Conservation (phyloP, 1,140 invertebrate species). For the Amphibalanus amphitrite region DNA sequence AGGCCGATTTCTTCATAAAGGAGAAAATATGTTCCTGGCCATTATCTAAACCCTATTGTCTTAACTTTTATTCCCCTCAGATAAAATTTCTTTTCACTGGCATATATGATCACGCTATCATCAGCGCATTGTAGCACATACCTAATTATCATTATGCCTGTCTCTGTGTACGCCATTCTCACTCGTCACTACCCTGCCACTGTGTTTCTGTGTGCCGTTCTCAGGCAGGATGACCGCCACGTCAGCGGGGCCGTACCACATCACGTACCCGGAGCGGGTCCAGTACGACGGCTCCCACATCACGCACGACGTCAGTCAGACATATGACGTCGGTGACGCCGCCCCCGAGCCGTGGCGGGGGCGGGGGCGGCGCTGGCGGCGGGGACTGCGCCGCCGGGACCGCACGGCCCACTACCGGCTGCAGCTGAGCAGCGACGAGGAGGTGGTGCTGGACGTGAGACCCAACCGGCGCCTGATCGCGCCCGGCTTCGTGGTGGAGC, state of each 20-base stretch:
- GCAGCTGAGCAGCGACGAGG: not conserved
- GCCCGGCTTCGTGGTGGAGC: slow-evolving; percentile 38
- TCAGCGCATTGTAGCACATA: too few relatives aligned
- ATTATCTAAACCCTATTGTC: too few relatives aligned
- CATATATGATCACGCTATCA: too few relatives aligned
- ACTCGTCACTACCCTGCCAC: too few relatives aligned
- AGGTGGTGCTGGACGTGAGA: slow-evolving; percentile 20
- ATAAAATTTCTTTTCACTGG: too few relatives aligned
- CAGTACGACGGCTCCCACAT: not conserved
- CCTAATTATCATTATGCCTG: too few relatives aligned
- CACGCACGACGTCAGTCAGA: not conserved
- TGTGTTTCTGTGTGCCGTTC: not conserved
- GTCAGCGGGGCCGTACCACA: not conserved
- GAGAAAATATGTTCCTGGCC: too few relatives aligned
- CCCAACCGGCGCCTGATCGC: slow-evolving; percentile 46
- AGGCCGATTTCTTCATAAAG: too few relatives aligned
- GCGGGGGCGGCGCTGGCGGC: too few relatives aligned
- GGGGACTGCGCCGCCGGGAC: not conserved
- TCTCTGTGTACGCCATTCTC: too few relatives aligned
- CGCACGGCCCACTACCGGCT: not conserved
- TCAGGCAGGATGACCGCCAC: not conserved
- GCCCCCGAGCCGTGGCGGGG: too few relatives aligned
- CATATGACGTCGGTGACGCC: not conserved
- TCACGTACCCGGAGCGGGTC: not conserved
- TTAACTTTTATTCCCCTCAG: too few relatives aligned